Conservation (phyloP, 2,797 vertebrate genomes). For the Chelmon rostratus region DNA sequence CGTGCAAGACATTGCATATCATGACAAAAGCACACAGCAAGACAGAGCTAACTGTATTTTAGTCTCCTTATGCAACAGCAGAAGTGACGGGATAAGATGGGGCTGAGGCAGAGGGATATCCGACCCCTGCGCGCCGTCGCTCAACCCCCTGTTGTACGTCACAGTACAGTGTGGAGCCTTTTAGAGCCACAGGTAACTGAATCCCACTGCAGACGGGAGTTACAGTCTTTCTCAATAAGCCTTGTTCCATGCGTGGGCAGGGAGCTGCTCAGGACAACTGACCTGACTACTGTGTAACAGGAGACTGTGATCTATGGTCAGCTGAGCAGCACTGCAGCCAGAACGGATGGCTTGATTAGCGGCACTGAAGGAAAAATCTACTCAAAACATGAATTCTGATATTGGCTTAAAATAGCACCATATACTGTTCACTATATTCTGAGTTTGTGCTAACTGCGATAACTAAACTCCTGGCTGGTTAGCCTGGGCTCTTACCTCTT, state of each 20-base stretch:
- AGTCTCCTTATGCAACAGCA: slow-evolving; percentile 66
- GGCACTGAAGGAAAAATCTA: slow-evolving; percentile 2
- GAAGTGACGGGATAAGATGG: slow-evolving; percentile 50
- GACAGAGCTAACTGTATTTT: not conserved
- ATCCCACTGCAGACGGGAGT: slow-evolving; percentile 52
- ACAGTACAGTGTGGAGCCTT: slow-evolving; percentile 57
- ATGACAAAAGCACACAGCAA: slow-evolving; percentile 8
- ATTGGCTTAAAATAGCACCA: not conserved
- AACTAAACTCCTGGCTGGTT: not conserved
- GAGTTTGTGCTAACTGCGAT: too few species aligned
- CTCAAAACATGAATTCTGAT: not conserved
- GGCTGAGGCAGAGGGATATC: slow-evolving; percentile 58
- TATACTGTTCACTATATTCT: too few species aligned
- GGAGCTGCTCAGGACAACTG: slow-evolving; percentile 45
- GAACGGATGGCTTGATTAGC: not conserved
- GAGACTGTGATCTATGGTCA: slow-evolving; percentile 35
- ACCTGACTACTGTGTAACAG: slow-evolving; percentile 58
- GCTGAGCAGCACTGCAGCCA: slow-evolving; percentile 19
- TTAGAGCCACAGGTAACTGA: slow-evolving; percentile 69
- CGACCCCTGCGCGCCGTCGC: slow-evolving; percentile 43
- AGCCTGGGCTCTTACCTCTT: slow-evolving; percentile 83
- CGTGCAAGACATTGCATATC: slow-evolving; percentile 9
- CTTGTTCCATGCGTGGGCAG: slow-evolving; percentile 11
- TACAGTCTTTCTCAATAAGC: slow-evolving; percentile 54
- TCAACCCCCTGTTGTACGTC: slow-evolving; percentile 33